Percentiles rank a stretch among this genome's conserved stretches.
These are phyloP conservation scores for Delphinapterus leucas DNA, from an alignment of 2,113 vertebrate genomes.

Conservation along the genomic window DNA sequence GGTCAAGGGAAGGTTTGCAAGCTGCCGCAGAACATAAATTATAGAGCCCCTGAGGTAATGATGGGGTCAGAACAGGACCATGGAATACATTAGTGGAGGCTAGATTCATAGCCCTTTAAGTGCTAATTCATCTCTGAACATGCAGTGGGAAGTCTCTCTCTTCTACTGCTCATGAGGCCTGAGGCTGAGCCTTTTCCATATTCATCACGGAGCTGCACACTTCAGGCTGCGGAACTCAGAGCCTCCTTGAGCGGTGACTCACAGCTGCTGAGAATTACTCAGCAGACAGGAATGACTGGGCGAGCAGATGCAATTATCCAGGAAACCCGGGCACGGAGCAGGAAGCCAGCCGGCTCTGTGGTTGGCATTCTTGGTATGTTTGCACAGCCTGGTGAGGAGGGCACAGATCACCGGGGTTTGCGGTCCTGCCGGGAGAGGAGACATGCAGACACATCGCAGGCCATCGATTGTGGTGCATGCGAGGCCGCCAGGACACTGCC, in stretches of 20 bases:
- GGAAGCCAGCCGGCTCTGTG: accelerated
- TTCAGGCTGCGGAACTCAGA: accelerated
- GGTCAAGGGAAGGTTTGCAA: constrained; percentile 8
- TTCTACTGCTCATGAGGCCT: not conserved
- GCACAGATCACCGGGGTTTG: not conserved
- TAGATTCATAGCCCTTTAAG: not conserved
- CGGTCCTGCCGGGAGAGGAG: not conserved
- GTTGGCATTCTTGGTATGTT: accelerated
- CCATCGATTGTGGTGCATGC: accelerated
- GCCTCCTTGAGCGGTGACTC: not conserved
- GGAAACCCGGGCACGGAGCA: accelerated
- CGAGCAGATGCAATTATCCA: not conserved
- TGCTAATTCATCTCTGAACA: not conserved
- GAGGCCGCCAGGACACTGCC: not conserved
- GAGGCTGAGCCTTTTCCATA: not conserved
- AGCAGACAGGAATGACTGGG: not conserved
- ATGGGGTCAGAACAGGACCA: not conserved
- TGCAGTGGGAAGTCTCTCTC: not conserved
- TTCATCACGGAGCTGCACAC: not conserved
- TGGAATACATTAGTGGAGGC: not conserved
- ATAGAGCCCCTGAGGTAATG: not conserved
- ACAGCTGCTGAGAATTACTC: not conserved
- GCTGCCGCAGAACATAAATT: not conserved
- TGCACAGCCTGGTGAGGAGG: accelerated
- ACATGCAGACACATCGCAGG: not conserved